Conservation (phyloP, 2,888 invertebrate species). For the Chymomyza fuscimana region DNA sequence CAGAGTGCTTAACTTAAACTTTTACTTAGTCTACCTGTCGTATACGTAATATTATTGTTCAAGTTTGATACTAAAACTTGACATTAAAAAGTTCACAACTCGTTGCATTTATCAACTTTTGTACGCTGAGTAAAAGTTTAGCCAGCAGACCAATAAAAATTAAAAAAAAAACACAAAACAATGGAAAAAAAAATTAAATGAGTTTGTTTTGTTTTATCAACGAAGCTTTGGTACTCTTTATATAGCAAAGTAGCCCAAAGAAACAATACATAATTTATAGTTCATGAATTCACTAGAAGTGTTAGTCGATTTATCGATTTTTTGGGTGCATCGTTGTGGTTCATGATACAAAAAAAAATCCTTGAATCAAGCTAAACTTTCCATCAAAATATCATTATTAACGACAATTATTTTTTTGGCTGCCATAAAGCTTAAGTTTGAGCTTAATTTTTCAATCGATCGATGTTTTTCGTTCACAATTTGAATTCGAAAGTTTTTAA, state of each 20-base stretch:
- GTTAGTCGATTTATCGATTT: too few relatives aligned
- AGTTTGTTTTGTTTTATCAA: neutral
- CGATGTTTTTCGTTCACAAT: too few relatives aligned
- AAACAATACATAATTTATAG: too few relatives aligned
- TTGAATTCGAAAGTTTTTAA: too few relatives aligned
- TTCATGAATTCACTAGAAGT: too few relatives aligned
- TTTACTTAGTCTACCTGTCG: neutral
- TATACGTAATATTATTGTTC: neutral
- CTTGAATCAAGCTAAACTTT: too few relatives aligned
- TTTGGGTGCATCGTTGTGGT: too few relatives aligned
- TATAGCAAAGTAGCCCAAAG: neutral
- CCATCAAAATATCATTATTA: too few relatives aligned
- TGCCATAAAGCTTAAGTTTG: too few relatives aligned
- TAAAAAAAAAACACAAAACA: neutral
- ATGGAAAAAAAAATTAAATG: neutral
- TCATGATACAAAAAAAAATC: too few relatives aligned
- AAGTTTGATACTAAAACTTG: neutral
- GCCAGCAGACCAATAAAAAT: slow-evolving; percentile 2
- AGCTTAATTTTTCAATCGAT: too few relatives aligned
- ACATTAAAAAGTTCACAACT: neutral
- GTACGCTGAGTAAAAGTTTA: neutral
- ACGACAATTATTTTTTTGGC: too few relatives aligned
- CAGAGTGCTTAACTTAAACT: neutral
- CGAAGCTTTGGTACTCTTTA: neutral
- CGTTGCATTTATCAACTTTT: neutral